Conservation (phyloP, 2,888 invertebrate species). For the Phania funesta region DNA sequence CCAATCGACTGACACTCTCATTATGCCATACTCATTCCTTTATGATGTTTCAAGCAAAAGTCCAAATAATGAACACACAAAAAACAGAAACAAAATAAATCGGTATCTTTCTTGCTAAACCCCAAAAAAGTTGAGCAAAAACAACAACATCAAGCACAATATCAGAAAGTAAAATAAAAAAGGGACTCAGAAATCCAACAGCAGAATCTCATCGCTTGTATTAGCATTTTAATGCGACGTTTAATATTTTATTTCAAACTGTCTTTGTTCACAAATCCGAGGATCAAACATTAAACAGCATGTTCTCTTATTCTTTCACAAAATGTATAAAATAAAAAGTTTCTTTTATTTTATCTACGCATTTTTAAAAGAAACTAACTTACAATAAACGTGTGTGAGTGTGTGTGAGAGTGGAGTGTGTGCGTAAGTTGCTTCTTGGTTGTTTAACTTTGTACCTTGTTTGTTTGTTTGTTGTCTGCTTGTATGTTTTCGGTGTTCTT, state of each 20-base stretch:
- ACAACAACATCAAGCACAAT: neutral
- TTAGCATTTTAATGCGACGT: slow-evolving; percentile 64
- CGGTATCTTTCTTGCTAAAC: slow-evolving; percentile 17
- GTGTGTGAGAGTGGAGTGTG: too few species aligned
- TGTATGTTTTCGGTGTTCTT: too few species aligned
- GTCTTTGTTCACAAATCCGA: slow-evolving; percentile 59
- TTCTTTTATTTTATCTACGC: neutral
- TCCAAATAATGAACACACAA: neutral
- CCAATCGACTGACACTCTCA: neutral
- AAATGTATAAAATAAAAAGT: too few species aligned
- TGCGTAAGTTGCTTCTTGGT: too few species aligned
- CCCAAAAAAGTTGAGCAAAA: neutral
- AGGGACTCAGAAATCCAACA: neutral
- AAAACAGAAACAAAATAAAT: neutral
- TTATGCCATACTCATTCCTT: slow-evolving; percentile 32
- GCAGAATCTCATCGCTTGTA: slow-evolving; percentile 49
- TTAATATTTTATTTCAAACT: slow-evolving; percentile 64
- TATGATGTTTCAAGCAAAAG: neutral
- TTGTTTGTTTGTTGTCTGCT: too few species aligned
- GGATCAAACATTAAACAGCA: slow-evolving; percentile 62
- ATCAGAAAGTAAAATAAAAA: neutral
- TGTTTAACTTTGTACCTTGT: too few species aligned
- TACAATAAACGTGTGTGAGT: neutral
- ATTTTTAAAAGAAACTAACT: neutral
- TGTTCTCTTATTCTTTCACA: slow-evolving; percentile 39